Conservation (phyloP, 2,797 vertebrate genomes). For the Diplodus puntazzo region DNA sequence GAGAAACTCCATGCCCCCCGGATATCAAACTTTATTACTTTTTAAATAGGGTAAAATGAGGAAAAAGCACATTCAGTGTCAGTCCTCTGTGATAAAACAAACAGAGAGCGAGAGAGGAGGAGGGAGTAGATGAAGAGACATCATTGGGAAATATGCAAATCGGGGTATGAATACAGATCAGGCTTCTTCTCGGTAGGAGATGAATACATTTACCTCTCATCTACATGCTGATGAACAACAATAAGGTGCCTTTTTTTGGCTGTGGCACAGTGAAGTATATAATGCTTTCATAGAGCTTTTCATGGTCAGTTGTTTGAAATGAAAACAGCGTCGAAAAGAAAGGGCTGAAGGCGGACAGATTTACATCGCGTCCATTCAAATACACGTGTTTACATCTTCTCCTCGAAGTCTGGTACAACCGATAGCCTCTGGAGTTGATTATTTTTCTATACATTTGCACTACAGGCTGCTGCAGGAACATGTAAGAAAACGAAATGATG, state of each 20-base stretch:
- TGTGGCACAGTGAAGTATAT: slow-evolving; percentile 32
- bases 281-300: slow-evolving; percentile 49
- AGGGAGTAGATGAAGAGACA: slow-evolving; percentile 61
- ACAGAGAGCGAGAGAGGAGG: slow-evolving; percentile 30
- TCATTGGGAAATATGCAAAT: slow-evolving; percentile 81
- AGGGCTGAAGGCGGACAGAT: slow-evolving; percentile 33
- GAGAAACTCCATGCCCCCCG: slow-evolving; percentile 29
- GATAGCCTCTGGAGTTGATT: background rate
- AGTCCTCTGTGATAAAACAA: slow-evolving; percentile 55
- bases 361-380: slow-evolving; percentile 31
- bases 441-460: background rate
- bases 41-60: slow-evolving; percentile 40
- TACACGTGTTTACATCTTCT: slow-evolving; percentile 30
- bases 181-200: slow-evolving; percentile 68
- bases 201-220: slow-evolving; percentile 81
- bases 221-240: slow-evolving; percentile 77
- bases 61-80: slow-evolving; percentile 45
- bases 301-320: slow-evolving; percentile 60
- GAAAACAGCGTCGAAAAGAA: slow-evolving; percentile 37
- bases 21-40: slow-evolving; percentile 59
- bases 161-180: slow-evolving; percentile 79
- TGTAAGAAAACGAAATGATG: slow-evolving; percentile 33
- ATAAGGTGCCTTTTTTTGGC: slow-evolving; percentile 43
- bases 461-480: slow-evolving; percentile 13
- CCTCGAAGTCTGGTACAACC: background rate